Evolutionary conservation across 2,888 invertebrate species (phyloP).

Genomic region (Aphodius granarius): DNA sequence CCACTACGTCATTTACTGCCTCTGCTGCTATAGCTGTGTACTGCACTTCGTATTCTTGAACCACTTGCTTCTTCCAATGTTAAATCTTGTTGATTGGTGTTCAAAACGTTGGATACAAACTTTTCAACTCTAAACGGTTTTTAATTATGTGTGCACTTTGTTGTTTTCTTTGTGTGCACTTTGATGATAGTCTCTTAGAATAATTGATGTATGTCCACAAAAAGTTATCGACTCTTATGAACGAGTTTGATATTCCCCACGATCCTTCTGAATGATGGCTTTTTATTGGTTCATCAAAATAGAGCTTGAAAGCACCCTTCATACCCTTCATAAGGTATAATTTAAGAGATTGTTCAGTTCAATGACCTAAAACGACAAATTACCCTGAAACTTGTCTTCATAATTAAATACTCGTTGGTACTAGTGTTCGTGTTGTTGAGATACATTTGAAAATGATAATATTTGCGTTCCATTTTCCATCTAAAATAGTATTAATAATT

Average conservation of each 20-base stretch:
- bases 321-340: no score
- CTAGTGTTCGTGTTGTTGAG: not conserved
- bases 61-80: conserved; percentile 5
- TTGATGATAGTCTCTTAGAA: not conserved
- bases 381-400: not conserved
- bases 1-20: not conserved
- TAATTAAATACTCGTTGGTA: not conserved
- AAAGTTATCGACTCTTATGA: not conserved
- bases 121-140: conserved; percentile 10
- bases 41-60: conserved; percentile 22
- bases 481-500: conserved; percentile 4
- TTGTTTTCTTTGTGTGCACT: no score
- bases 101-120: conserved; percentile 24
- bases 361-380: not conserved
- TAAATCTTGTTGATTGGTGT: conserved; percentile 28
- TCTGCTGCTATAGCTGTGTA: not conserved
- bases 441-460: not conserved
- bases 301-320: no score
- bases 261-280: no score
- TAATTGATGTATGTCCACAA: not conserved
- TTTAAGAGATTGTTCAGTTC: not conserved
- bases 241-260: not conserved
- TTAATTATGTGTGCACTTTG: not conserved
- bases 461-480: conserved; percentile 8
- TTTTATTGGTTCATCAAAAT: no score